Percentiles rank a stretch among this genome's conserved stretches.
Evolutionary conservation across 2,113 vertebrate species (phyloP).

Genomic region (Gymnorhina tibicen): DNA sequence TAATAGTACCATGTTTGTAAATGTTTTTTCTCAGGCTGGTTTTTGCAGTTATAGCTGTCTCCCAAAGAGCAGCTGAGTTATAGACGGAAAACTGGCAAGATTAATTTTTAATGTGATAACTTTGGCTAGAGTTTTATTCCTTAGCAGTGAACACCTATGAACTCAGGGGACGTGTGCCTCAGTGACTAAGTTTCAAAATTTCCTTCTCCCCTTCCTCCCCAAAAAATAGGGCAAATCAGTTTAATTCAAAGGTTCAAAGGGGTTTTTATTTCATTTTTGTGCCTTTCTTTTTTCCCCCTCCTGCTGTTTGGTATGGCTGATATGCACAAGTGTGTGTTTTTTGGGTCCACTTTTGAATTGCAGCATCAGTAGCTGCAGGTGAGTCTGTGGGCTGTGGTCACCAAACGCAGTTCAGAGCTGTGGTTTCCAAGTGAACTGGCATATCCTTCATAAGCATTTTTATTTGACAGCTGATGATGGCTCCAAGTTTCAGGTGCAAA

Average conservation of each 20-base stretch:
- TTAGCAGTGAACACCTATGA: not conserved
- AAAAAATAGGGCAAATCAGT: accelerated
- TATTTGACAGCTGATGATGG: not conserved
- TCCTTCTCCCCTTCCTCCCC: not conserved
- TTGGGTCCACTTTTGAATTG: not conserved
- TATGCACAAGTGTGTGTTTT: accelerated
- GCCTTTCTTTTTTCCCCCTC: accelerated
- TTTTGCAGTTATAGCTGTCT: not conserved
- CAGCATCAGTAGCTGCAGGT: not conserved
- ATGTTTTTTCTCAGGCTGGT: not conserved
- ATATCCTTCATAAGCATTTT: not conserved
- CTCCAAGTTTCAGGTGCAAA: not conserved
- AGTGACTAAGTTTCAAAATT: not conserved
- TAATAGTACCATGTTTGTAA: not conserved
- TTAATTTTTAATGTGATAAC: not conserved
- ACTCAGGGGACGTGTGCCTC: not conserved
- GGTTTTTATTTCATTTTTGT: not conserved
- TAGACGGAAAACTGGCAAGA: not conserved
- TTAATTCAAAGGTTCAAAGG: not conserved
- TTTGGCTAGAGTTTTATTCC: not conserved
- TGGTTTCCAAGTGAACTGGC: not conserved
- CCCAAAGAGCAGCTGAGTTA: not conserved
- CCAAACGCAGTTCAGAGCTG: not conserved
- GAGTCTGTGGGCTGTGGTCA: not conserved
- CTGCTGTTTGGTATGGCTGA: not conserved